Percentiles rank a stretch among this genome's conserved stretches.
Conservation (phyloP, 2,113 vertebrate genomes). For the Heterotilapia buettikoferi region DNA sequence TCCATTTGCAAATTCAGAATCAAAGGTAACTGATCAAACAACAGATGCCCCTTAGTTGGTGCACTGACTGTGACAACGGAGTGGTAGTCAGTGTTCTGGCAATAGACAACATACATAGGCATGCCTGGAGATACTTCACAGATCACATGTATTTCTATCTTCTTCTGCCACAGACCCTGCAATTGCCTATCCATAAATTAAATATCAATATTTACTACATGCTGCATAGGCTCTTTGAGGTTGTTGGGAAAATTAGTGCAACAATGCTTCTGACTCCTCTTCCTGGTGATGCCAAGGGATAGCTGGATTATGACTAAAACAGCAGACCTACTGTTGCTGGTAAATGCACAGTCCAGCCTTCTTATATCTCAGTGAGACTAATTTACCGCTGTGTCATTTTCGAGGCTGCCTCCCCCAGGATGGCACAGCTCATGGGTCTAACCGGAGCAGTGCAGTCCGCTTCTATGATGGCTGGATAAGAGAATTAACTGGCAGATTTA, state of each 20-base stretch:
- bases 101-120: background rate
- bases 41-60: background rate
- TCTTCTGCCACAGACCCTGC: background rate
- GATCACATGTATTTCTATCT: background rate
- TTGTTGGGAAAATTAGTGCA: background rate
- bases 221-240: background rate
- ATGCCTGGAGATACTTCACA: background rate
- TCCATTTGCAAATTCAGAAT: background rate
- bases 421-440: background rate
- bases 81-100: background rate
- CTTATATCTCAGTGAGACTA: conserved; percentile 35
- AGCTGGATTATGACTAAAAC: conserved; percentile 21
- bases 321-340: conserved; percentile 18
- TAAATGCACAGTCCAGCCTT: background rate
- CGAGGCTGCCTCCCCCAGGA: background rate
- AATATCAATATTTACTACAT: no score
- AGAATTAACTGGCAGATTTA: conserved; percentile 53
- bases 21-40: background rate
- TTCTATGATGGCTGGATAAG: background rate
- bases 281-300: background rate
- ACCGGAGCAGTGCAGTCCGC: background rate
- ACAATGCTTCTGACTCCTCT: background rate
- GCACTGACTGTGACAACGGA: background rate
- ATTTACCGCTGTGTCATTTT: conserved; percentile 47
- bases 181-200: background rate